A percentile compares a stretch with the other conserved stretches of the same genome.
phyloP scores from a whole-genome alignment of 2,888 invertebrate genomes.

The Cosmia trapezina region DNA sequence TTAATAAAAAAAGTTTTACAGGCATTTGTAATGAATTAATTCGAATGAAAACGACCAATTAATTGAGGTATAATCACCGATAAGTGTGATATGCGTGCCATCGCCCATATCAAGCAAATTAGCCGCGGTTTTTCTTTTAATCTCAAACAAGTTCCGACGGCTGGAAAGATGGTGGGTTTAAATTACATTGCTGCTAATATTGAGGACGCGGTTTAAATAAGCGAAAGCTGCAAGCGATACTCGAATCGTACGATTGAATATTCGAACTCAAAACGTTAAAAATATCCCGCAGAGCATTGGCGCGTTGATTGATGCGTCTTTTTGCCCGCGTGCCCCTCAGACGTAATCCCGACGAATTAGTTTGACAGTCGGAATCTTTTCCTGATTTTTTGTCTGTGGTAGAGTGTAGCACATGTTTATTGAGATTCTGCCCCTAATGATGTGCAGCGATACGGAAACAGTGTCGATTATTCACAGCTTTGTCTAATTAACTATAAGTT shows the following conservation, averaged over 20 bases:
- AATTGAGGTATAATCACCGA: conserved; percentile 75
- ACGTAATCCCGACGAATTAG: conserved; percentile 85
- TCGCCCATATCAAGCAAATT: conserved; percentile 76
- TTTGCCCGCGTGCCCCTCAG: conserved; percentile 84
- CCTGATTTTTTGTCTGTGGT: conserved; percentile 82
- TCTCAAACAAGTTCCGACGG: conserved; percentile 68
- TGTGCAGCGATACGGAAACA: conserved; percentile 84
- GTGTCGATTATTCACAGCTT: conserved; percentile 61
- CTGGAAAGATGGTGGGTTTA: conserved; percentile 23
- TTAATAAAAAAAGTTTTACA: conserved; percentile 55
- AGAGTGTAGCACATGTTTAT: conserved; percentile 84
- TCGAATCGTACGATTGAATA: conserved; percentile 55
- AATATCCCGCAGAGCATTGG: conserved; percentile 77
- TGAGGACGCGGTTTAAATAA: conserved; percentile 26
- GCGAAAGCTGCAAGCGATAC: conserved; percentile 55
- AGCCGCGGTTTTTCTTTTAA: conserved; percentile 70
- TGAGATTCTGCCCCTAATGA: conserved; percentile 82
- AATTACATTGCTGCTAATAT: conserved; percentile 60
- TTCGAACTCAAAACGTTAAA: conserved; percentile 68
- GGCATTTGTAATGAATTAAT: conserved; percentile 73
- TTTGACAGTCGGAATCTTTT: conserved; percentile 87
- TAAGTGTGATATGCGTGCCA: conserved; percentile 73
- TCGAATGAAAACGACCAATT: conserved; percentile 73
- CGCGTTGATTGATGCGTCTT: conserved; percentile 85
- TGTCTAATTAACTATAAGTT: conserved; percentile 61